Evolutionary conservation across 1,140 invertebrate species (phyloP), one percentile per base, ranked within the genome.

Genomic region (Aleiodes sp.): DNA sequence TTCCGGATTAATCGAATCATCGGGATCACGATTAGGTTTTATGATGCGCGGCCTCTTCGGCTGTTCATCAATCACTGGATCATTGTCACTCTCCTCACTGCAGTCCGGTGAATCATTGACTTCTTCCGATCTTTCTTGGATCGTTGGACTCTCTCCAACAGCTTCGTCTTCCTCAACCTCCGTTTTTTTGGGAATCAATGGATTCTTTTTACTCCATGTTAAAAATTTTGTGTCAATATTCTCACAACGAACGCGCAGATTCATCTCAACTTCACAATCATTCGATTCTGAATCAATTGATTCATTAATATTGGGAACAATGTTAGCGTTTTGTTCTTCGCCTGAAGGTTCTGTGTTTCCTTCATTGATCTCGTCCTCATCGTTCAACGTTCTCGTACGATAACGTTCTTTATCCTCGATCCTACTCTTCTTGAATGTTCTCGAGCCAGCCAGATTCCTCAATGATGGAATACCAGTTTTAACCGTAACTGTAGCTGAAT

Each of bases 311-410:
- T 85, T 86, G 4, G 91, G 79, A 3, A 91, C 86, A 29, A 89
- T 77, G 65, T 87, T 88, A 2, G 88, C 88, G 76, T 91, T 89
- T 60, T 87, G 84, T 64, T 88, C 80, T 2, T 77, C 1, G 52
- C 82, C 60, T 87, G 80, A 56, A 89, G n/a, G n/a, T 82, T 70
- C 88, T 87, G 24, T 87, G 86, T 7, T 6, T 6, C 4, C 46
- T 24, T 52, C 81, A 77, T 29, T 41, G 60, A 43, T 52, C 46
- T 1, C 2, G 39, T 43, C 41, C 19, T 62, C 85, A 85, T 89
- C 88, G 63, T 87, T 88, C 0, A 92, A 76, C 0, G 90, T 92
- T 70, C 88, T 86, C 0, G 91, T 92, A 71, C 87, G 86, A 80
- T 90, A 92, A 14, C 91, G 84, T 75, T 89, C 88, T 12, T 72